Evolutionary conservation across 2,113 vertebrate genomes (phyloP).

Genomic region (Dipodomys ordii): DNA sequence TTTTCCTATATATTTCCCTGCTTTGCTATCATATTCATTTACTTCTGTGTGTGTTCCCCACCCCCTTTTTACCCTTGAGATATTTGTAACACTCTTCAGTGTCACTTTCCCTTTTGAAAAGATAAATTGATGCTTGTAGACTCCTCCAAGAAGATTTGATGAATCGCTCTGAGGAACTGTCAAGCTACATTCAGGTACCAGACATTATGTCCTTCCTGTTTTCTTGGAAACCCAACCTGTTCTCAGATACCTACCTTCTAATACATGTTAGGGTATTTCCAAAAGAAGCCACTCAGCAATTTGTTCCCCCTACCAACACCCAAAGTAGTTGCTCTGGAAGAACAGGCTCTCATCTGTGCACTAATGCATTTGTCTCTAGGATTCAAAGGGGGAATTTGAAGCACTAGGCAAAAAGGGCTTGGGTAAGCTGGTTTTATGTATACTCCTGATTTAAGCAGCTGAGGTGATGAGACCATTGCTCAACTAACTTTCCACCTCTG

Average conservation of each 20-base stretch:
- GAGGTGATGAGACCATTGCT: constrained; percentile 67
- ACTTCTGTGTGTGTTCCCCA: background rate
- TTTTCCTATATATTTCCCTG: background rate
- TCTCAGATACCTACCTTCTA: background rate
- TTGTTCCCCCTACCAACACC: background rate
- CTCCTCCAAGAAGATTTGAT: background rate
- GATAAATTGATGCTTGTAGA: constrained; percentile 15
- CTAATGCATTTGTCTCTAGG: background rate
- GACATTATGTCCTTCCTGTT: background rate
- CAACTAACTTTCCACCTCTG: constrained; percentile 76
- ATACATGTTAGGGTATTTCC: constrained; percentile 3
- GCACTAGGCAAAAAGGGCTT: constrained; percentile 43
- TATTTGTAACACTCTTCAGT: background rate
- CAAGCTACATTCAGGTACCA: constrained; percentile 14
- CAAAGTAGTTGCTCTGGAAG: background rate
- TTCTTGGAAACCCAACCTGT: constrained; percentile 2
- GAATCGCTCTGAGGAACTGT: background rate
- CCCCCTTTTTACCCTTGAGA: background rate
- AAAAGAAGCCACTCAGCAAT: constrained; percentile 33
- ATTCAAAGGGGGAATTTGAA: constrained; percentile 56
- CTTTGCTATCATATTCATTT: background rate
- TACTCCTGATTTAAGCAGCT: constrained; percentile 82
- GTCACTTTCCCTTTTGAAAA: too few relatives aligned
- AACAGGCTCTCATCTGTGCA: constrained; percentile 70
- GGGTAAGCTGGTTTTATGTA: constrained; percentile 59